These are phyloP conservation scores for Chrysodeixis includens DNA, from an alignment of 2,888 invertebrate species.

Conservation along the genomic window DNA sequence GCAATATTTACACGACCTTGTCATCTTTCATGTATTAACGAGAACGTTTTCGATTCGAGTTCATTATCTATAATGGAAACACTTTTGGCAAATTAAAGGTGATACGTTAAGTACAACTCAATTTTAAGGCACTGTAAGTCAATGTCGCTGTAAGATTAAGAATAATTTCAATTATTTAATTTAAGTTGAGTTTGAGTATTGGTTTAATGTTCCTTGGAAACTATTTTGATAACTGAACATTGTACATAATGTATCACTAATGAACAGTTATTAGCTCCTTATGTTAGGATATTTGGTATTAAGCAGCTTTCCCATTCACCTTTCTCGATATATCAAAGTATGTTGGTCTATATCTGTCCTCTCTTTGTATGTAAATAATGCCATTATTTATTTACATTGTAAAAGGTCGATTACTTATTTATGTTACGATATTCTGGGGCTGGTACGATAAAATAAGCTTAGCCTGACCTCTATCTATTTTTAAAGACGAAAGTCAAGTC, in stretches of 20 bases:
- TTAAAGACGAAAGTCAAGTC: slow-evolving; percentile 20
- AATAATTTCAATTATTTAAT: too few relatives aligned
- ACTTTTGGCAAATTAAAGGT: too few relatives aligned
- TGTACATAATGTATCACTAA: not conserved
- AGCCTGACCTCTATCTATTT: slow-evolving; percentile 17
- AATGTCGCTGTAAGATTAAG: too few relatives aligned
- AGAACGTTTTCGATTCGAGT: slow-evolving; percentile 9
- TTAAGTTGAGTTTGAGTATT: too few relatives aligned
- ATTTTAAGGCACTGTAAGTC: too few relatives aligned
- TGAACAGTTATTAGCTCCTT: not conserved
- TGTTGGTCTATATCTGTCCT: not conserved
- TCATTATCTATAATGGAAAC: slow-evolving; percentile 18
- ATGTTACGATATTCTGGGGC: not conserved
- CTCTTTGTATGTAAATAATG: not conserved
- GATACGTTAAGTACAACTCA: too few relatives aligned
- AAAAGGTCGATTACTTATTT: not conserved
- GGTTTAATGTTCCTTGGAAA: too few relatives aligned
- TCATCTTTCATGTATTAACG: slow-evolving; percentile 15
- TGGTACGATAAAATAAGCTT: not conserved
- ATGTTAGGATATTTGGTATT: not conserved
- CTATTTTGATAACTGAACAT: not conserved
- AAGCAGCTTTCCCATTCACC: not conserved
- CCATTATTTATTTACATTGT: not conserved
- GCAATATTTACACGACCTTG: slow-evolving; percentile 41
- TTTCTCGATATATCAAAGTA: not conserved